A percentile compares a stretch with the other conserved stretches of the same genome.
Evolutionary conservation across 2,888 invertebrate species (phyloP).

Genomic region (Tenthredo distinguenda): DNA sequence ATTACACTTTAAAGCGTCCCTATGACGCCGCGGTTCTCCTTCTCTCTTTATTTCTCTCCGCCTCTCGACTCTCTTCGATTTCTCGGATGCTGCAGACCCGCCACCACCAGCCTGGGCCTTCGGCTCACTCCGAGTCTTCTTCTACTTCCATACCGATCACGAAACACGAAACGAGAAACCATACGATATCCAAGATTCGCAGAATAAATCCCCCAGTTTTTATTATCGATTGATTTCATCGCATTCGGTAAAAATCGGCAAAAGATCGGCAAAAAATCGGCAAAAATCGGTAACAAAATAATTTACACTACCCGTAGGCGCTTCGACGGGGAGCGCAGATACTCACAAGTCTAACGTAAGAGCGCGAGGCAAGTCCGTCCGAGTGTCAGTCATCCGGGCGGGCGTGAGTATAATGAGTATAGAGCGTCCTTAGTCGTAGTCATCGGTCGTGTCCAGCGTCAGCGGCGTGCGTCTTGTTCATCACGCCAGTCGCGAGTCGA

Average conservation of each 20-base stretch:
- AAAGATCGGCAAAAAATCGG: background rate
- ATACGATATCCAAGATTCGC: background rate
- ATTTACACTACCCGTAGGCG: background rate
- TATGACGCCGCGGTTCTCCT: slow-evolving; percentile 62
- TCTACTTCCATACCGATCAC: background rate
- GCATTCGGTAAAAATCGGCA: background rate
- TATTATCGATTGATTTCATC: background rate
- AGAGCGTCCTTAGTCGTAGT: slow-evolving; percentile 29
- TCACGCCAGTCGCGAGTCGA: slow-evolving; percentile 49
- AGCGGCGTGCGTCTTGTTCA: slow-evolving; percentile 52
- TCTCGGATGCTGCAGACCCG: slow-evolving; percentile 10
- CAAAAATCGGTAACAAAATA: background rate
- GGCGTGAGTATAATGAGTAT: slow-evolving; percentile 36
- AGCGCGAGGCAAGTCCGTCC: background rate
- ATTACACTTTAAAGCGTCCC: slow-evolving; percentile 67
- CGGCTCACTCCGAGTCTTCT: background rate
- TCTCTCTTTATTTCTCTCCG: slow-evolving; percentile 50
- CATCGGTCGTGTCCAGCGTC: slow-evolving; percentile 4
- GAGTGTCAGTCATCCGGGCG: slow-evolving; percentile 37
- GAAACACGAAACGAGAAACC: background rate
- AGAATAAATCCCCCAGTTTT: background rate
- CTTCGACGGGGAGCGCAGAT: slow-evolving; percentile 7
- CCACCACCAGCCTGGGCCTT: background rate
- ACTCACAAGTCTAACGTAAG: background rate
- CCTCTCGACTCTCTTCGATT: slow-evolving; percentile 53